Evolutionary conservation across 2,113 vertebrate species (phyloP), one percentile per base, ranked within the genome.

Genomic region (Sturnus vulgaris): DNA sequence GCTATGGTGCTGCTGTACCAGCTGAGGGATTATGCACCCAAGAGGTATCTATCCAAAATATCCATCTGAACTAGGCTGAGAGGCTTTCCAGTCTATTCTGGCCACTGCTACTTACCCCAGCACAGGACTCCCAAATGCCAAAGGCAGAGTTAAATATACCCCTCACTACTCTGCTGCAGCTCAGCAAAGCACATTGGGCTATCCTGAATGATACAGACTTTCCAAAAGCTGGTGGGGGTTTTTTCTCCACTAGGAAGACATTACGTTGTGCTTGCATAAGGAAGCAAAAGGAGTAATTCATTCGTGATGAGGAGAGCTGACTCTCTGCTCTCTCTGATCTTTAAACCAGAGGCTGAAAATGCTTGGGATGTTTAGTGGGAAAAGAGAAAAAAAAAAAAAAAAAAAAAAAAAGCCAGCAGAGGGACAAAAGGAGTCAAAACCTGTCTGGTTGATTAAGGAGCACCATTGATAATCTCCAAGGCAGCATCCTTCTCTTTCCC

Each of bases 391-490:
- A n/a, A 11, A 23, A 11, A 5, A 30, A 18, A 14, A 24, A 7
- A 30, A 28, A 13, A 40, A 14, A 63, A 33, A 47, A 20, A 3
- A 0, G 39, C 39, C 3, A 42, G 33, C 37, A 71, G 27, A 90
- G 46, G 20, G 25, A 92, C 78, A 95, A 96, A 97, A 92, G 68
- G 31, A 94, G 60, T 89, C 66, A 88, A 77, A 86, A 71, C 30
- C 37, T 56, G 37, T 69, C 88, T 70, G 42, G 56, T 76, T 93
- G 90, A 95, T 92, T 87, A 87, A 93, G 71, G 57, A 90, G 28
- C 2, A 0, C 69, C 47, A 82, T 14, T 94, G 72, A 92, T 69
- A 49, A 65, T 25, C 50, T 85, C 85, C 60, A 82, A 84, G 37
- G 56, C 77, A 83, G 40, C 56, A 81, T 56, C 92, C 91, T 89